Base-by-base conservation (phyloP, 2,888 invertebrate genomes). In the Margaritifera margaritifera region DNA sequence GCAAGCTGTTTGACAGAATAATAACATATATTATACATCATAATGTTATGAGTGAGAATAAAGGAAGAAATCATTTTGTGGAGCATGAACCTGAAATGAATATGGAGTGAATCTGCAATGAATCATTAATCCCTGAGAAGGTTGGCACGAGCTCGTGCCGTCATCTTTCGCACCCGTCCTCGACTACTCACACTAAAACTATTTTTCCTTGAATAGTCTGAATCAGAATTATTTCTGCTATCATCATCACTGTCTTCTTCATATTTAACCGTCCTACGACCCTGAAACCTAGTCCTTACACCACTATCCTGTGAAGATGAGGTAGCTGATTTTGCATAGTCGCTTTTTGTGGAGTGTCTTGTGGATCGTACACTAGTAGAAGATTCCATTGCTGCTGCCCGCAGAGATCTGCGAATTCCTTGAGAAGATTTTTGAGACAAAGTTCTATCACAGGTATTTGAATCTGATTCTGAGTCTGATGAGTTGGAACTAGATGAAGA, bases 161-260 rank as follows among this genome's bases (percentile, higher is more conserved):
- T 95, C 81, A 96, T 92, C 89, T 94, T 94, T 65, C 96, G 92
- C 68, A 96, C 93, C 57, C 96, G 92, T 4, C 97, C 96, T 65
- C 96, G 92, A 82, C 95, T 96, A 87, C 94, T 95, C 52, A 94
- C 92, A 81, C 77, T 78, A 31, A 60, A 31, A 22, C 59, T 56
- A 25, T 55, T 60, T n/a, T 56, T 60, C 54, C 68, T 72, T 11
- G 66, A 71, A 61, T 71, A 78, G 50, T 81, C 80, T 24, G 74
- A 71, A 58, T 67, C 76, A 20, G 76, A 79, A 65, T 83, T 80
- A 55, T 80, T 80, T 22, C 80, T 76, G 60, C 74, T 78, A 54
- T 76, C 84, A 71, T 76, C 77, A 55, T 87, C 85, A 73, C 81
- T 77, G 25, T 72, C 84, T 64, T 89, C 88, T 74, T 89, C 79